Conservation (phyloP, 2,113 vertebrate species). For the Brachyhypopomus gauderio region DNA sequence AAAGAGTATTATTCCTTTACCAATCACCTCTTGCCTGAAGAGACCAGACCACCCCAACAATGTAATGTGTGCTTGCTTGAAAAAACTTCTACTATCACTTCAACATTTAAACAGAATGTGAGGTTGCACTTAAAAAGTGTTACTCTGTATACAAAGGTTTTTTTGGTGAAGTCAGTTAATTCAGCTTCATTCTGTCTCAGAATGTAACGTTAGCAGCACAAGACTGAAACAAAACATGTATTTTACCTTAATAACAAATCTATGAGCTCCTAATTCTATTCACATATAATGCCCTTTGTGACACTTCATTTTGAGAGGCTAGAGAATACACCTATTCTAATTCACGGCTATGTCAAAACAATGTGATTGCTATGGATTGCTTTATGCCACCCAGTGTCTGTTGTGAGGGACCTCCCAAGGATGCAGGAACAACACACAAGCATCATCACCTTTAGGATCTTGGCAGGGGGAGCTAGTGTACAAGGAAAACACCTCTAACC, state of each 20-base stretch:
- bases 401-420: conserved; percentile 20
- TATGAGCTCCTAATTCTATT: neutral
- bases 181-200: neutral
- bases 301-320: neutral
- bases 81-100: neutral
- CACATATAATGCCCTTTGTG: neutral
- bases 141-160: neutral
- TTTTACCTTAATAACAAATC: conserved; percentile 2
- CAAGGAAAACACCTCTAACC: no score
- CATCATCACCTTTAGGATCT: conserved; percentile 11
- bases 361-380: neutral
- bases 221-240: neutral
- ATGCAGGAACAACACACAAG: conserved; percentile 54
- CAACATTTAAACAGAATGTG: neutral
- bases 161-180: neutral
- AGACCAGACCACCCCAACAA: neutral
- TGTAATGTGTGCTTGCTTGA: neutral
- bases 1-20: neutral
- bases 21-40: neutral
- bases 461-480: no score
- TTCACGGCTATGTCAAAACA: neutral
- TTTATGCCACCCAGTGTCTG: conserved; percentile 17
- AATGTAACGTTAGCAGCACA: neutral
- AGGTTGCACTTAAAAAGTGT: no score
- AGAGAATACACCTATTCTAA: neutral